Conservation (phyloP, 2,888 invertebrate species). For the Hirtodrosophila alboralis region DNA sequence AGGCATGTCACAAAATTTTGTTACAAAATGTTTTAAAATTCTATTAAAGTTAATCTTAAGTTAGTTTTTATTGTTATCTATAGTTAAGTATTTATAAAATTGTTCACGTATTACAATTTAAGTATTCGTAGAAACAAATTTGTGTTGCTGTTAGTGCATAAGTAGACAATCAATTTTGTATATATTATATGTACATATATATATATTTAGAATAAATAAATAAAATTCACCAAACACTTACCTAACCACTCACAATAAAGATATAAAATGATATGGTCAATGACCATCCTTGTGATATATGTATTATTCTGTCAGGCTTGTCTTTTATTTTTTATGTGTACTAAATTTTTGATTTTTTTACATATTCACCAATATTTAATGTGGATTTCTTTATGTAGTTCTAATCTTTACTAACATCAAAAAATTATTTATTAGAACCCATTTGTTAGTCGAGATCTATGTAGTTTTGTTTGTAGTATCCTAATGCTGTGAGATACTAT, state of each 20-base stretch:
- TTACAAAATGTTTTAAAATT: constrained; percentile 2
- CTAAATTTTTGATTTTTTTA: background rate
- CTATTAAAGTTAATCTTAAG: background rate
- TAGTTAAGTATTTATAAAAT: constrained; percentile 38
- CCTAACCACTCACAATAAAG: constrained; percentile 30
- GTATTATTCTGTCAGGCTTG: constrained; percentile 6
- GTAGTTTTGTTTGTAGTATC: too few relatives aligned
- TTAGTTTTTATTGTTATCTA: constrained; percentile 10
- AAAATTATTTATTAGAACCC: background rate
- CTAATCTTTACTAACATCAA: constrained; percentile 12
- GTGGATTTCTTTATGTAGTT: background rate
- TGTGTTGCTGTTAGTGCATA: constrained; percentile 5
- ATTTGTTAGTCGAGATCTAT: too few relatives aligned
- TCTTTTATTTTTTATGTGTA: constrained; percentile 33
- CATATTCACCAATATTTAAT: background rate
- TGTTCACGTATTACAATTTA: constrained; percentile 6
- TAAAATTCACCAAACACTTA: constrained; percentile 4
- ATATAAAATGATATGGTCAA: too few relatives aligned
- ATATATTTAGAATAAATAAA: constrained; percentile 33
- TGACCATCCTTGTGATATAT: background rate
- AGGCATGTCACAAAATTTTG: constrained; percentile 34
- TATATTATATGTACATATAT: constrained; percentile 12
- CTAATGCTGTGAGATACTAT: too few relatives aligned
- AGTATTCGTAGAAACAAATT: constrained; percentile 13
- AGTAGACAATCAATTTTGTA: constrained; percentile 36